These are phyloP conservation scores for Elysia chlorotica DNA, from an alignment of 1,140 invertebrate species.

Conservation along the genomic window DNA sequence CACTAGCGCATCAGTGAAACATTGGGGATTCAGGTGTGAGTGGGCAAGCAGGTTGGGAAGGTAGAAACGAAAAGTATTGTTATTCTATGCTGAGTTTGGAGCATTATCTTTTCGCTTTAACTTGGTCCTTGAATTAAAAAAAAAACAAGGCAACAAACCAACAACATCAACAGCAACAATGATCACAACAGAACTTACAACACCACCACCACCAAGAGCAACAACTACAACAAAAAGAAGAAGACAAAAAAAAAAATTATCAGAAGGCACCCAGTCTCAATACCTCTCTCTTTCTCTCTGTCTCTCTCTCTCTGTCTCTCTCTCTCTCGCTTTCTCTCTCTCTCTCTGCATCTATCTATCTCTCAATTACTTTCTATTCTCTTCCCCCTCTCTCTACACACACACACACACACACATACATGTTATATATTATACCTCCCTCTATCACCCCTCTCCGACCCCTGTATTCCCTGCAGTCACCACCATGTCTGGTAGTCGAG, in stretches of 20 bases:
- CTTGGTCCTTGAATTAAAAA: not conserved
- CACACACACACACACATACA: too few species aligned
- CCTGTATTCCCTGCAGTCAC: too few species aligned
- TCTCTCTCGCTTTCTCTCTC: slow-evolving; percentile 15
- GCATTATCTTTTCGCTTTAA: not conserved
- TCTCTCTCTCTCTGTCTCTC: slow-evolving; percentile 10
- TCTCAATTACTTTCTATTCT: not conserved
- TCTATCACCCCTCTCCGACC: too few species aligned
- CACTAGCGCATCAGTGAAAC: too few species aligned
- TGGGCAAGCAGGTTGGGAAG: too few species aligned
- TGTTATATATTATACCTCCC: too few species aligned
- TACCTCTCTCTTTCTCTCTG: not conserved
- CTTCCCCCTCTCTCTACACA: not conserved
- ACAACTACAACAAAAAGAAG: not conserved
- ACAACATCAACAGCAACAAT: not conserved
- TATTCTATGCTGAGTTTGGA: too few species aligned
- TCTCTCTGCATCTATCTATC: not conserved
- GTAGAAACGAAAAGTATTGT: too few species aligned
- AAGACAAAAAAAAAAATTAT: not conserved
- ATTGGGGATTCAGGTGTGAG: too few species aligned
- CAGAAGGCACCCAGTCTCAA: not conserved
- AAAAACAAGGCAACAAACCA: not conserved
- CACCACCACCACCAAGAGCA: not conserved
- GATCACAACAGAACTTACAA: not conserved
- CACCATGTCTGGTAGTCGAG: too few species aligned